Evolutionary conservation across 2,888 invertebrate genomes (phyloP).

Genomic region (Erannis defoliaria): DNA sequence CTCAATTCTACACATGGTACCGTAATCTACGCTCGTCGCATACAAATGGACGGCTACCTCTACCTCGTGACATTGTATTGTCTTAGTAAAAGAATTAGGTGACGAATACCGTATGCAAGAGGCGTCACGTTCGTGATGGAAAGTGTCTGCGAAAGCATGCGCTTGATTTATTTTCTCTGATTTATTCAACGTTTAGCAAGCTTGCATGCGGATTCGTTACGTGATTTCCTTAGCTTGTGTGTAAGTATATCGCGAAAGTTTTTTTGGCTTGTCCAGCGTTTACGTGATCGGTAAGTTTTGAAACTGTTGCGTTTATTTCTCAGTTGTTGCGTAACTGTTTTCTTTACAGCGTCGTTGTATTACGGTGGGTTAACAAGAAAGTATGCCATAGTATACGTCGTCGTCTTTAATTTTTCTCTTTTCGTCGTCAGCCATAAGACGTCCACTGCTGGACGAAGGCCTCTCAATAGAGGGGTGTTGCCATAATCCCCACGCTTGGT

Average conservation of each 20-base stretch:
- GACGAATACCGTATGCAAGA: slow-evolving; percentile 56
- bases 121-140: slow-evolving; percentile 54
- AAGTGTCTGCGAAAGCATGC: slow-evolving; percentile 56
- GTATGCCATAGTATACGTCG: too few species aligned
- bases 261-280: slow-evolving; percentile 14
- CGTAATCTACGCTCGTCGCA: slow-evolving; percentile 57
- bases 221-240: slow-evolving; percentile 32
- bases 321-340: slow-evolving; percentile 13
- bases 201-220: slow-evolving; percentile 36
- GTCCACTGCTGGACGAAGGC: too few species aligned
- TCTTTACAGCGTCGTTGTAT: not conserved
- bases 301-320: slow-evolving; percentile 6
- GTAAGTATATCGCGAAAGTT: slow-evolving; percentile 30
- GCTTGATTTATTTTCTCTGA: slow-evolving; percentile 35
- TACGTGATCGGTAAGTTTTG: slow-evolving; percentile 24
- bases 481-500: too few species aligned
- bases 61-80: slow-evolving; percentile 47
- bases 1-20: slow-evolving; percentile 67
- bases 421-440: too few species aligned
- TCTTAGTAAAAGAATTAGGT: slow-evolving; percentile 65
- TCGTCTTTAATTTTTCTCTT: too few species aligned
- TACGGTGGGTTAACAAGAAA: too few species aligned
- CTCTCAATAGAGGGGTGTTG: too few species aligned
- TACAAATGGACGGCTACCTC: slow-evolving; percentile 62
- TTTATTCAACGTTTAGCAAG: slow-evolving; percentile 36